Evolutionary conservation across 92 coral and sea anemone genomes (phyloP).

Genomic region (Paramuricea clavata): DNA sequence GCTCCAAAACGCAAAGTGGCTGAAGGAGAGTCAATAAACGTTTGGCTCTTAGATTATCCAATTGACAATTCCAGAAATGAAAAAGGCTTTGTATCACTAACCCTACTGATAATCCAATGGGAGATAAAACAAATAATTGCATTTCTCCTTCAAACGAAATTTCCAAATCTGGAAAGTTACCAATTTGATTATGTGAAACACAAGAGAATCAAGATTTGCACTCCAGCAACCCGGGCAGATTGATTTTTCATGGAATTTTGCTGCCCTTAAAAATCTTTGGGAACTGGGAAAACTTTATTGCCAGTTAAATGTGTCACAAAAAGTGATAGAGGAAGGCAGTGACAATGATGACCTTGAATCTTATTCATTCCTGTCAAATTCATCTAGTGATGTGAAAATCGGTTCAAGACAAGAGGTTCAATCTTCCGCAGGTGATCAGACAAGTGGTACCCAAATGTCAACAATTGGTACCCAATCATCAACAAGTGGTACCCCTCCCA

Average conservation of each 20-base stretch:
- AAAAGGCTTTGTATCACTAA: conserved; percentile 13
- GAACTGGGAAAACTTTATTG: conserved; percentile 11
- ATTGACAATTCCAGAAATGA: background rate
- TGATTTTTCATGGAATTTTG: background rate
- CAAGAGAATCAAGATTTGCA: background rate
- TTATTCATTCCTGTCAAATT: too few species aligned
- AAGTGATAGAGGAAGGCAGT: too few species aligned
- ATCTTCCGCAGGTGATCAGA: too few species aligned
- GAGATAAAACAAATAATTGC: conserved; percentile 6
- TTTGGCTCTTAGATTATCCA: background rate
- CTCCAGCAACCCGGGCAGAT: background rate
- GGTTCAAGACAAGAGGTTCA: too few species aligned
- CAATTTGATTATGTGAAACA: conserved; percentile 2
- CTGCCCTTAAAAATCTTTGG: background rate
- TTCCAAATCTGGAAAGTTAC: background rate
- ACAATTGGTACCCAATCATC: too few species aligned
- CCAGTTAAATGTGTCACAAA: background rate
- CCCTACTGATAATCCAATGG: background rate
- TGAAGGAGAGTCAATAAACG: background rate
- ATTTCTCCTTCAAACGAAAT: background rate
- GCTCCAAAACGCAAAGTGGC: background rate
- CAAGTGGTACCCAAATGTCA: too few species aligned
- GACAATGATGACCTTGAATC: too few species aligned
- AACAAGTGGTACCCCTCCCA: too few species aligned
- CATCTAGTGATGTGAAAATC: too few species aligned